These are phyloP conservation scores for Ectropis grisescens DNA, from an alignment of 1,140 invertebrate genomes.

Conservation along the genomic window DNA sequence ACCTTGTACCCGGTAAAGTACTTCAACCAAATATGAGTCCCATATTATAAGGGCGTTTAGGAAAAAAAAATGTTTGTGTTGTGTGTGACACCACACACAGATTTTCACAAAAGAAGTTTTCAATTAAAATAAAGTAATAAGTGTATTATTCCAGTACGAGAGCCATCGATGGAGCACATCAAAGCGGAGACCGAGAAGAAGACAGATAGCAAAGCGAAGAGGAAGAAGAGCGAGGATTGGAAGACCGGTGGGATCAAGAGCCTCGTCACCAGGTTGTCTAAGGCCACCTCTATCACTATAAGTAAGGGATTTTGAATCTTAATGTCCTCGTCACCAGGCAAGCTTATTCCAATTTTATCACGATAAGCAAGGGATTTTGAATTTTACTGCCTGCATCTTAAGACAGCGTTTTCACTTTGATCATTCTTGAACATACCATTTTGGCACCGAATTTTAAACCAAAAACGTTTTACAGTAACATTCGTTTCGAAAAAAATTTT, in stretches of 20 bases:
- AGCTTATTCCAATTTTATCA: neutral
- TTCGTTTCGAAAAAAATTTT: no score
- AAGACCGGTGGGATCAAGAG: conserved; percentile 13
- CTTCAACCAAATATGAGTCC: no score
- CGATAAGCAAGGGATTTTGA: neutral
- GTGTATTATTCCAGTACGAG: no score
- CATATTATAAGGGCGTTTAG: neutral
- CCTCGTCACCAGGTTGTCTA: conserved; percentile 12
- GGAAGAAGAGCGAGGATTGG: conserved; percentile 9
- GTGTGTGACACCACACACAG: neutral
- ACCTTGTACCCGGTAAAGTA: no score
- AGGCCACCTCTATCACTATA: conserved; percentile 17
- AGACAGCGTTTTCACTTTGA: no score
- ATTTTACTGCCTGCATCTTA: no score
- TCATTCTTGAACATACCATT: no score
- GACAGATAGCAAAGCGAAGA: conserved; percentile 3
- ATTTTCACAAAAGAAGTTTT: neutral
- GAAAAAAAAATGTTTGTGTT: neutral
- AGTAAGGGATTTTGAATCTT: conserved; percentile 1
- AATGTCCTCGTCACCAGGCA: neutral
- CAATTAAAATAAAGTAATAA: no score
- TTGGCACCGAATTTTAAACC: no score
- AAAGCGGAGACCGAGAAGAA: conserved; percentile 10
- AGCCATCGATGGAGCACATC: neutral
- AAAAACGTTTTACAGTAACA: no score